Evolutionary conservation across 2,113 vertebrate genomes (phyloP), one percentile per base, ranked within the genome.

Genomic region (Neotoma lepida): DNA sequence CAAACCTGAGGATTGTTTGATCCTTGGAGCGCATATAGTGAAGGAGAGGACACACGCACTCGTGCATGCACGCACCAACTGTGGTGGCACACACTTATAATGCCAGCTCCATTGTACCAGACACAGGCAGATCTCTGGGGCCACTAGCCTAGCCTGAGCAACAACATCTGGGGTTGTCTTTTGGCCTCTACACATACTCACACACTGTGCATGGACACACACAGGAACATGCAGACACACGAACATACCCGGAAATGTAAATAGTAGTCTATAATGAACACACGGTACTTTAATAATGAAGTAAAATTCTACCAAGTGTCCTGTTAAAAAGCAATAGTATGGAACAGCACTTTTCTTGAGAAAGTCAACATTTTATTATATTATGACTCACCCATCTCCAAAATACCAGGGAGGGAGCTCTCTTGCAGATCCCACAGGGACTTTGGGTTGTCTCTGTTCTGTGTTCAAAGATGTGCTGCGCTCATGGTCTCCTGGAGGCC

Each of bases 321-420:
- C 4, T 87, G 91, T 95, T 35, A 39, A 58, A 92, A 56, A 68
- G 1, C 49, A 90, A 41, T 46, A 84, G 13, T 88, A 89, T 76
- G 70, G 46, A 61, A 64, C 33, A 88, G 64, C 81, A 71, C 58
- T 91, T 94, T 94, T 66, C 88, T 33, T 93, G 81, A 84, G 90
- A 84, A 84, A 33, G 56, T 77, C 41, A 86, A 49, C 13, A 49
- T 86, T 86, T 64, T 90, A 18, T 94, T 92, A 87, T 5, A 17
- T 94, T 90, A 71, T 4, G 28, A 49, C 35, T 35, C 8, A 44
- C 1, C n/a, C 26, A 61, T 92, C 35, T 96, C 76, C 71, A 84
- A 76, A 90, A 66, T 82, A 35, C 73, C 68, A 86, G 76, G 24
- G 46, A 73, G 96, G 73, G 63, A 90, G 70, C 39, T 94, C 84